Evolutionary conservation across 1,140 invertebrate species (phyloP), one percentile per base, ranked within the genome.

Genomic region (Drosophila simulans): DNA sequence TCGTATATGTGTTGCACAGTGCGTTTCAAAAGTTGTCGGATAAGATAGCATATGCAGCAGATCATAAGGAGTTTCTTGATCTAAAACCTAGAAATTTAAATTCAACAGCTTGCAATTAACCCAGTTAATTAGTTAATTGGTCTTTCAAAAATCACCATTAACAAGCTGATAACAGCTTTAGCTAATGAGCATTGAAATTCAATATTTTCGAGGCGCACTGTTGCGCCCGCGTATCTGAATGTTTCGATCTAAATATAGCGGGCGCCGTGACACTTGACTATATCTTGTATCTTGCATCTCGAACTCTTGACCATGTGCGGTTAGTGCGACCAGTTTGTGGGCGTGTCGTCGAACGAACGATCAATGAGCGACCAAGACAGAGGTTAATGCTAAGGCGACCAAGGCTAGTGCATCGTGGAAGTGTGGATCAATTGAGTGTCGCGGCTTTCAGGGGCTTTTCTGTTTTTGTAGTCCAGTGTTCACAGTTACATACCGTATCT

Each of bases 241-340:
- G 53, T 68, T 64, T 40, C 46, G 73, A 53, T 81, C 64, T 86
- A 88, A 88, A 88, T 88, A 88, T 86, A 86, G 75, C 60, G 27
- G 37, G 64, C 66, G 65, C 65, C 40, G 43, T 43, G 62, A 52
- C 74, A 71, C 74, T 70, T 64, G 66, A 60, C 63, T 59, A 2
- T 45, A 45, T 45, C 42, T 20, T 10, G 42, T 20, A 70, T 68
- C 58, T 55, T 46, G 45, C 34, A 72, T 62, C 73, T 64, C 42
- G n/a, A 31, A 63, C n/a, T 59, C 62, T 75, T 85, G 82, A 78
- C 82, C 82, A 78, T 85, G 82, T 85, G 83, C 65, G 57, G 57
- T 51, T 52, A 22, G 20, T 35, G 43, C 34, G 51, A 52, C 52
- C 72, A 70, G 51, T 63, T 46, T 59, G 82, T 78, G 64, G 83